Evolutionary conservation across 2,888 invertebrate species (phyloP), one percentile per base, ranked within the genome.

Genomic region (Gastracanthus pulcherrimus): DNA sequence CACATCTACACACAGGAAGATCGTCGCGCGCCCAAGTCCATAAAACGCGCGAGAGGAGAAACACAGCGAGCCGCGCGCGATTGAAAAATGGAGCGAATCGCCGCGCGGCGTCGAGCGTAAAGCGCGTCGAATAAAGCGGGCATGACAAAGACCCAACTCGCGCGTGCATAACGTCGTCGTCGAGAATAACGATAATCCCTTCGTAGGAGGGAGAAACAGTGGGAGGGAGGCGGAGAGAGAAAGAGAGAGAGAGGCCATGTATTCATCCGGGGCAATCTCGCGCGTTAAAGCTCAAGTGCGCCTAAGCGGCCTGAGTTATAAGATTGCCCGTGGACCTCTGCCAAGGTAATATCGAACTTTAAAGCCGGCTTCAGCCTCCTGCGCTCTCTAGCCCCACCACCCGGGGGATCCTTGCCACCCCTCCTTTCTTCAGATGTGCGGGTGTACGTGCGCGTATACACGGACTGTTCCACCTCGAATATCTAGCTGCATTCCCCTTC

Each of bases 301-400:
- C 87, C 76, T 75, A 64, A 80, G 80, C 70, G 76, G 70, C 58
- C 87, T 87, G 89, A 89, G 87, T 89, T 87, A 89, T 89, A 89
- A 88, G 89, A 89, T 88, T 85, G 87, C 85, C 62, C 86, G 86
- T 89, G 89, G 89, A 89, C 86, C 88, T 87, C 88, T 89, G 89
- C 89, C 89, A 89, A 89, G 87, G 87, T 88, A 89, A 89, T 89
- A 89, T 89, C 86, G 89, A 89, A 89, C 88, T 88, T 82, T 80
- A 86, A 86, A 85, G 86, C 88, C 81, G 82, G 81, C 77, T 78
- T 66, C 67, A 66, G 51, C 69, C 75, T 13, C 36, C 11, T 23
- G 38, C 31, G 9, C n/a, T n/a, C n/a, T n/a, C n/a, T n/a, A n/a
- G n/a, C 41, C 45, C 76, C 82, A 76, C 79, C 76, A 13, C 41